Conservation (phyloP, 2,888 invertebrate genomes). For the Dicycla oo region DNA sequence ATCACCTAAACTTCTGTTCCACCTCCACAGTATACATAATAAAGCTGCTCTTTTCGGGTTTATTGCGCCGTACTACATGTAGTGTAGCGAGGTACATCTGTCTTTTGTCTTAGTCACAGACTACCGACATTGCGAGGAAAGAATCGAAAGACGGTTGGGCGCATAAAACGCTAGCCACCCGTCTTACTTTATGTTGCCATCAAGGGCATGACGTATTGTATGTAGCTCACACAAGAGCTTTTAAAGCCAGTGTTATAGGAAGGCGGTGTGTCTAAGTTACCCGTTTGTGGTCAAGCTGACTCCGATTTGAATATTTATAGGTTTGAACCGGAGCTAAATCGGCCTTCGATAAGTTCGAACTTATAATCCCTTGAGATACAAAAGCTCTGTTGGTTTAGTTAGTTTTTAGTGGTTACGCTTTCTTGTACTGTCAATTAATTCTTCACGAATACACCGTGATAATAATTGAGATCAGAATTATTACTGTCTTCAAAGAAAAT, state of each 20-base stretch:
- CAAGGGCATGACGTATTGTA: neutral
- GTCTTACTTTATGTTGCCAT: constrained; percentile 23
- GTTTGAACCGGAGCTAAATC: neutral
- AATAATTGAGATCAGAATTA: too few species aligned
- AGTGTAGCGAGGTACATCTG: constrained; percentile 51
- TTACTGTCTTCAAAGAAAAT: too few species aligned
- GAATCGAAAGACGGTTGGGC: constrained; percentile 37
- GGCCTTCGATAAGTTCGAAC: too few species aligned
- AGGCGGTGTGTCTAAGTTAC: neutral
- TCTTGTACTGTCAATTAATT: neutral
- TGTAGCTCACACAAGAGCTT: neutral
- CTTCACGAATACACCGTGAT: too few species aligned
- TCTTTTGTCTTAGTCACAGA: constrained; percentile 60
- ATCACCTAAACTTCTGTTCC: constrained; percentile 31
- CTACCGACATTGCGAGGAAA: constrained; percentile 24
- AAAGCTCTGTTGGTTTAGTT: neutral
- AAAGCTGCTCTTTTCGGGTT: constrained; percentile 65
- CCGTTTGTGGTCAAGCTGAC: neutral
- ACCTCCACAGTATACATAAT: constrained; percentile 39
- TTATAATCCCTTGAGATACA: neutral
- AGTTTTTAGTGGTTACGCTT: neutral
- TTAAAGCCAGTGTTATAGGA: neutral
- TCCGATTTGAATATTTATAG: neutral
- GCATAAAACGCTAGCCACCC: constrained; percentile 23
- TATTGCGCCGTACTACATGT: constrained; percentile 62